Evolutionary conservation across 2,113 vertebrate genomes (phyloP).

Genomic region (Nannobrachium achirus): DNA sequence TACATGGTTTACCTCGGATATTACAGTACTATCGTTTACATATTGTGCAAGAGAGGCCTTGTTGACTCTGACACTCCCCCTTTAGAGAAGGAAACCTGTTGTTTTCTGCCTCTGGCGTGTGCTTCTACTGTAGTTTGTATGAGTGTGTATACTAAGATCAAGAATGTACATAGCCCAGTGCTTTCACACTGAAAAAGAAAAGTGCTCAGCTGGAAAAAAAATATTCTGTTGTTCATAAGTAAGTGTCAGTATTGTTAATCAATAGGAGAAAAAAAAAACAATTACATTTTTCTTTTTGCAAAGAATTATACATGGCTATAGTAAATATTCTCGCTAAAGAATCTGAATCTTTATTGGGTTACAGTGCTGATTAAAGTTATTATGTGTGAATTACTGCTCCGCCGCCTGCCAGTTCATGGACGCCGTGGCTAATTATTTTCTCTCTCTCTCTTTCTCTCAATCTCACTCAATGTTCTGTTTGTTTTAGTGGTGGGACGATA

Average conservation of each 20-base stretch:
- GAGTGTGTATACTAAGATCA: slow-evolving; percentile 77
- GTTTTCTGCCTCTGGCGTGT: slow-evolving; percentile 65
- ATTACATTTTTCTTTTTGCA: slow-evolving; percentile 74
- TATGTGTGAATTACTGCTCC: slow-evolving; percentile 74
- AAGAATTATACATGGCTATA: slow-evolving; percentile 82
- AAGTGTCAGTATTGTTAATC: slow-evolving; percentile 82
- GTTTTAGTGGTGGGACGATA: no score
- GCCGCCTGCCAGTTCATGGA: slow-evolving; percentile 51
- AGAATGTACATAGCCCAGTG: slow-evolving; percentile 83
- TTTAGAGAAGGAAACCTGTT: slow-evolving; percentile 65
- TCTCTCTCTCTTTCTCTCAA: slow-evolving; percentile 9
- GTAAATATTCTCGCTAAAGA: slow-evolving; percentile 81
- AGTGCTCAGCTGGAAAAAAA: slow-evolving; percentile 71
- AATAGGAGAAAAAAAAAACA: slow-evolving; percentile 75
- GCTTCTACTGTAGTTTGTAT: slow-evolving; percentile 76
- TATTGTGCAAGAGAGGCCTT: slow-evolving; percentile 80
- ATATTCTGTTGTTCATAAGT: slow-evolving; percentile 77
- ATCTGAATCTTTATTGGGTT: slow-evolving; percentile 78
- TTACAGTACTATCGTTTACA: slow-evolving; percentile 72
- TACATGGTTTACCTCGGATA: slow-evolving; percentile 75
- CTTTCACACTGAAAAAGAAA: slow-evolving; percentile 78
- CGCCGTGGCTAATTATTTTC: slow-evolving; percentile 44
- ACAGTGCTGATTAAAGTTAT: slow-evolving; percentile 80
- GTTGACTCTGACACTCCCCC: slow-evolving; percentile 70
- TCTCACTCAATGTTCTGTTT: background rate